phyloP scores from a whole-genome alignment of 2,888 invertebrate species.

The Argynnis bischoffii region DNA sequence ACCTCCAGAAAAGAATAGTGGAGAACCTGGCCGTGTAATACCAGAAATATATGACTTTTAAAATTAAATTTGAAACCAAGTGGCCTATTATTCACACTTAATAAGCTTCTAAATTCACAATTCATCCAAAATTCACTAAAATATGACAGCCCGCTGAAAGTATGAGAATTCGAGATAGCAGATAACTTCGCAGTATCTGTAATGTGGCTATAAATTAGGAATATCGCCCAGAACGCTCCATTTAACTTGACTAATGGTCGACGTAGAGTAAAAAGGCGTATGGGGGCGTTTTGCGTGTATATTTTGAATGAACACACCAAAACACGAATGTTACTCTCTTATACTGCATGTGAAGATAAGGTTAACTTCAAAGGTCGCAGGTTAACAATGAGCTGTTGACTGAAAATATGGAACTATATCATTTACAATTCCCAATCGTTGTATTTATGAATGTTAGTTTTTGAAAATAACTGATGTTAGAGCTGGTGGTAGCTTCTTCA shows the following conservation, averaged over 20 bases:
- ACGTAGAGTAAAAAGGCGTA: slow-evolving; percentile 57
- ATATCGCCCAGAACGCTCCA: slow-evolving; percentile 65
- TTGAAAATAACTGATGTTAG: too few species aligned
- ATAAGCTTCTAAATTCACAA: slow-evolving; percentile 22
- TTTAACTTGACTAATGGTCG: slow-evolving; percentile 67
- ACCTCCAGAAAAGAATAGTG: background rate
- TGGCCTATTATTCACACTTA: slow-evolving; percentile 9
- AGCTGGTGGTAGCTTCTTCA: too few species aligned
- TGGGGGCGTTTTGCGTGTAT: slow-evolving; percentile 33
- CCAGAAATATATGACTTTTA: slow-evolving; percentile 1
- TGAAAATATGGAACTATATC: too few species aligned
- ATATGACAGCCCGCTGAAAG: slow-evolving; percentile 37
- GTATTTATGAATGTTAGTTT: too few species aligned
- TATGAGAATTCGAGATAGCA: slow-evolving; percentile 38
- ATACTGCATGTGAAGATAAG: background rate
- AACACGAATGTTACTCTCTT: background rate
- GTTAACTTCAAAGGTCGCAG: background rate
- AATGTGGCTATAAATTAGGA: slow-evolving; percentile 62
- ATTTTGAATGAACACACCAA: slow-evolving; percentile 24
- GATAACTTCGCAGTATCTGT: slow-evolving; percentile 42
- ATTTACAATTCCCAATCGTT: too few species aligned
- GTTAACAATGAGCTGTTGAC: too few species aligned
- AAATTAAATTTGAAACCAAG: slow-evolving; percentile 22
- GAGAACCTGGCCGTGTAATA: background rate
- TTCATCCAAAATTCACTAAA: slow-evolving; percentile 31